Evolutionary conservation across 2,113 vertebrate species (phyloP), one percentile per base, ranked within the genome.

Genomic region (Octodon degus): DNA sequence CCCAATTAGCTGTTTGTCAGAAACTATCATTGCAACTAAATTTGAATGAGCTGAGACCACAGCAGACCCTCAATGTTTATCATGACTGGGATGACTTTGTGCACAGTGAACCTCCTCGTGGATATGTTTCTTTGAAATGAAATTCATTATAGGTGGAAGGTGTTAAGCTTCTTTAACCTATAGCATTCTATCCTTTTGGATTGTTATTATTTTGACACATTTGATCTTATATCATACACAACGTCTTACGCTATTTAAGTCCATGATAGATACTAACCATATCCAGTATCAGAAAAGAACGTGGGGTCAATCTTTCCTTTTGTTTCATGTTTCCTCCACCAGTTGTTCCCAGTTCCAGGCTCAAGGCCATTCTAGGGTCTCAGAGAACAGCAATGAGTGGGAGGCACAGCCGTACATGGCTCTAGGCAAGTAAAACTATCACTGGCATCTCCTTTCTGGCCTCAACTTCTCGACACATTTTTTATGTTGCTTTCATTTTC

Each of bases 381-480:
- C 40, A 4, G 32, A 60, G 50, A 94, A 6, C 22, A 32, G 27
- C 17, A 47, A 0, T 4, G 7, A 0, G 53, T 16, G 22, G 16
- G 83, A 91, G 19, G 67, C 92, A 40, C 0, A 53, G n/a, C 11
- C 32, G 16, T 30, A 40, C 14, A 19, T 89, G 55, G 88, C 70
- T 37, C 17, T 6, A 30, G 67, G 53, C 43, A 95, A 94, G 58
- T 13, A 22, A 90, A 95, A 70, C 77, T 27, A 67, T 91, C 74
- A 60, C 2, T 50, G 37, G 14, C 9, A 0, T 65, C 50, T 81
- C 43, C 76, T 84, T 94, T 76, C 47, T 86, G 58, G 89, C 63
- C 40, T 60, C 88, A 89, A 76, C 87, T 82, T 93, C 94, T 82
- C 77, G 79, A 32, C 30, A 5, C 30, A 92, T n/a, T 85, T 95